Conservation (phyloP, 2,797 vertebrate genomes). For the Natrix natrix region DNA sequence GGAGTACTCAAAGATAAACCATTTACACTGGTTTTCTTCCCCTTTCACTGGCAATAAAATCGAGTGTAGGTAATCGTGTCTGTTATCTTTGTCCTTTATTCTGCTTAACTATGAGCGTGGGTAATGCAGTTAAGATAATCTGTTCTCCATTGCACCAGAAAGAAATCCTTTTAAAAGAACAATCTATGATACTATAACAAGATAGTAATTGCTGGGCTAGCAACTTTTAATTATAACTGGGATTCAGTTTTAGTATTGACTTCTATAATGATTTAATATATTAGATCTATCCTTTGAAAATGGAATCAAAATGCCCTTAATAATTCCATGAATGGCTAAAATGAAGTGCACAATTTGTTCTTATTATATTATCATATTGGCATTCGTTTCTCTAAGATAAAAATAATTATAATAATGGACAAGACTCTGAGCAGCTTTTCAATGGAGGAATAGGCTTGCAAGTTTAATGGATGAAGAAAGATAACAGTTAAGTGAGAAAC, state of each 20-base stretch:
- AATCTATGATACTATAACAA: conserved; percentile 8
- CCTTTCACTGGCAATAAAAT: neutral
- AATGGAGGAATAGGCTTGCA: conserved; percentile 4
- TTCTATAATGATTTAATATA: conserved; percentile 13
- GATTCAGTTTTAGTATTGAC: conserved; percentile 7
- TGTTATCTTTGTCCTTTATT: neutral
- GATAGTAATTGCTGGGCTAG: conserved; percentile 18
- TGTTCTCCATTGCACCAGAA: conserved; percentile 4
- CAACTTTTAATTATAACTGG: conserved; percentile 1
- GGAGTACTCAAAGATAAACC: neutral
- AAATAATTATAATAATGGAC: conserved; percentile 25
- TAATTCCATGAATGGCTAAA: conserved; percentile 4
- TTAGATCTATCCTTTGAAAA: neutral
- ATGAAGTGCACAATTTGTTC: conserved; percentile 8
- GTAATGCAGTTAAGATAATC: neutral
- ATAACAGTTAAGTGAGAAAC: conserved; percentile 14
- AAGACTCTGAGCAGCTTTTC: conserved; percentile 16
- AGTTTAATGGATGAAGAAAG: conserved; percentile 27
- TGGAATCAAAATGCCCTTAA: neutral
- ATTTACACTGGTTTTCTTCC: neutral
- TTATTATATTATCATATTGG: conserved; percentile 9
- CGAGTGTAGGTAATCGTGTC: neutral
- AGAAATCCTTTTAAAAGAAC: conserved; percentile 8
- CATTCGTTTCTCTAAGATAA: conserved; percentile 3
- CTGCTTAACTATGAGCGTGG: neutral